Evolutionary conservation across 2,888 invertebrate species (phyloP), one percentile per base, ranked within the genome.

Genomic region (Chrysotoxum bicinctum): DNA sequence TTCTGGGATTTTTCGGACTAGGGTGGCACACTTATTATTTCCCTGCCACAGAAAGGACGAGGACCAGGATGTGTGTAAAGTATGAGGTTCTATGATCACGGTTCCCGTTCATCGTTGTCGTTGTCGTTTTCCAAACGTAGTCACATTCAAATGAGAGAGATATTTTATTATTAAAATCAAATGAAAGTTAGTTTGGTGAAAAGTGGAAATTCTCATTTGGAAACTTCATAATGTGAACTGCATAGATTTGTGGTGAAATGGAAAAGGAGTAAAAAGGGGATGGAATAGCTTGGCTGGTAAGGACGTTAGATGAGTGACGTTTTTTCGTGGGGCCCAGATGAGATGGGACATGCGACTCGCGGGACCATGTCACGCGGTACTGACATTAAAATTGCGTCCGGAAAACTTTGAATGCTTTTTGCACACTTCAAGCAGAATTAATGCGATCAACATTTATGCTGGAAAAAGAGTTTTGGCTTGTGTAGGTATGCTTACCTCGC

Each of bases 111-210:
- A 43, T 43, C 64, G 48, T 58, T 50, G 32, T n/a, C 48, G 32
- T 60, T 40, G 43, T 45, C 56, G 58, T 54, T 30, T 64, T 43
- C 62, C 3, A 58, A 56, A 56, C 60, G 58, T 45, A 58, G 40
- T 48, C 45, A 58, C 48, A 85, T 85, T 85, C 84, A 85, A 85
- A 85, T 85, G 81, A 81, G 85, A 64, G 64, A 66, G 58, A 85
- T 85, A 81, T 85, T 85, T 85, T 81, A 85, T 81, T 85, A 85
- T 85, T 85, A 85, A 85, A 85, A 85, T 85, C 85, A 80, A 81
- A 85, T 85, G 76, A 85, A 85, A 85, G 81, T 85, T 68, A 81
- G 85, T 81, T 85, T 80, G 35, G 75, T 72, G 76, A 76, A 80
- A 81, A 85, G 76, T 77, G 81, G 85, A 81, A 85, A 85, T 81